A percentile compares a stretch with the other conserved stretches of the same genome.
Conservation (phyloP, 2,797 vertebrate genomes). For the Danio tinwini region DNA sequence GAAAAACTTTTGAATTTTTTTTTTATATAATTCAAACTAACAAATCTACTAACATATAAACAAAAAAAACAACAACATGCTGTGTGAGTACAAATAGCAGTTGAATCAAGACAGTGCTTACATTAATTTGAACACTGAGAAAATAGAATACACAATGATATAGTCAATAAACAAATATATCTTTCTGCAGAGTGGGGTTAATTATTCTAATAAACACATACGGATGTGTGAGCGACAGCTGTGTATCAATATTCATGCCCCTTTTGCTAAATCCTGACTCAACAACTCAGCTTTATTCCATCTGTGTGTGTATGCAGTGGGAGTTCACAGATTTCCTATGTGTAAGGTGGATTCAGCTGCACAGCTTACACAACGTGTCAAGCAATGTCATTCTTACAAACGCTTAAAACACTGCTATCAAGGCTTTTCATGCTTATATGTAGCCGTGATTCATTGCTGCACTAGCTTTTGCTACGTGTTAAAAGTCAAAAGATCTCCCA, state of each 20-base stretch:
- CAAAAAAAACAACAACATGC: not conserved
- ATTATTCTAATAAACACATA: not conserved
- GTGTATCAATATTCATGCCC: constrained; percentile 27
- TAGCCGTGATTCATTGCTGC: not conserved
- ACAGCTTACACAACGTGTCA: not conserved
- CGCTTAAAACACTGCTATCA: not conserved
- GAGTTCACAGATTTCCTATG: not conserved
- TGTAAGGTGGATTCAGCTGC: not conserved
- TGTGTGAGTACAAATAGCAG: not conserved
- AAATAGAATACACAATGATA: not conserved
- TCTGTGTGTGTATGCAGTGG: not conserved
- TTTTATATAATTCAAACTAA: too few species aligned
- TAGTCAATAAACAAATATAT: not conserved
- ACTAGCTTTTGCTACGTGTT: not conserved
- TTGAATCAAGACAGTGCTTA: not conserved
- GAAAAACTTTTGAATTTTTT: too few species aligned
- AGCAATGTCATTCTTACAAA: not conserved
- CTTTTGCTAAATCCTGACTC: constrained; percentile 8
- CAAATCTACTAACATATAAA: too few species aligned
- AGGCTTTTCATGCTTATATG: not conserved
- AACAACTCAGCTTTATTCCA: not conserved
- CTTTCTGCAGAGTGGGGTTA: not conserved
- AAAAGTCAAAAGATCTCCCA: not conserved
- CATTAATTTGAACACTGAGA: not conserved
- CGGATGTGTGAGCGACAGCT: constrained; percentile 1